A percentile compares a stretch with the other conserved stretches of the same genome.
These are phyloP conservation scores for Lutraria lutraria DNA, from an alignment of 2,888 invertebrate species.

Conservation along the genomic window DNA sequence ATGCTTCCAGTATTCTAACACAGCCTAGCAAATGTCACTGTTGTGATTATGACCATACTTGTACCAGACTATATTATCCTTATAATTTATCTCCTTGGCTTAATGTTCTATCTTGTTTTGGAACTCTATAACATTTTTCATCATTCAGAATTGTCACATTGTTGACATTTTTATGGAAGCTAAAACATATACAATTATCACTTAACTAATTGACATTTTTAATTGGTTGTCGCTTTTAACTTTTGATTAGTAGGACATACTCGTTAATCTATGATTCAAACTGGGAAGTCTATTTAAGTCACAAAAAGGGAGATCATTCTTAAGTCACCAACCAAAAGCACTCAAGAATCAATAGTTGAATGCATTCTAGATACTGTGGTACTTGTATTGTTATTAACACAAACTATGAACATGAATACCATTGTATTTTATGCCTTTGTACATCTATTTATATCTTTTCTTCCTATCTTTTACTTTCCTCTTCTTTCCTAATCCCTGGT, in stretches of 20 bases:
- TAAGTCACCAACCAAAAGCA: neutral
- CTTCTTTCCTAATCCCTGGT: neutral
- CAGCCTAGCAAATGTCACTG: slow-evolving; percentile 35
- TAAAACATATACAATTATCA: neutral
- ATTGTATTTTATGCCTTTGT: slow-evolving; percentile 14
- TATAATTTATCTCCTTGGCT: neutral
- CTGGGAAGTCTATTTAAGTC: neutral
- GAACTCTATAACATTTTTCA: no score
- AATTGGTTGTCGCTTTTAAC: neutral
- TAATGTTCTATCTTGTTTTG: no score
- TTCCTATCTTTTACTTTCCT: neutral
- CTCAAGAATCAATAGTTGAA: no score
- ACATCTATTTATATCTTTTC: slow-evolving; percentile 15
- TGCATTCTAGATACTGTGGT: neutral
- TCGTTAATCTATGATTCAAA: neutral
- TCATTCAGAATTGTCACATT: neutral
- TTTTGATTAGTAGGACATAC: neutral
- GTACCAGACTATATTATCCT: neutral
- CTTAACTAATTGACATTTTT: neutral
- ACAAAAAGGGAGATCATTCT: neutral
- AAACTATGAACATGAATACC: slow-evolving; percentile 2
- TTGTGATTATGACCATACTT: slow-evolving; percentile 22
- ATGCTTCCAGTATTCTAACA: slow-evolving; percentile 58
- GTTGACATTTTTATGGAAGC: neutral
- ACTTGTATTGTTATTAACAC: slow-evolving; percentile 17